Conservation (phyloP, 1,140 invertebrate genomes). For the Cardiocondyla obscurior region DNA sequence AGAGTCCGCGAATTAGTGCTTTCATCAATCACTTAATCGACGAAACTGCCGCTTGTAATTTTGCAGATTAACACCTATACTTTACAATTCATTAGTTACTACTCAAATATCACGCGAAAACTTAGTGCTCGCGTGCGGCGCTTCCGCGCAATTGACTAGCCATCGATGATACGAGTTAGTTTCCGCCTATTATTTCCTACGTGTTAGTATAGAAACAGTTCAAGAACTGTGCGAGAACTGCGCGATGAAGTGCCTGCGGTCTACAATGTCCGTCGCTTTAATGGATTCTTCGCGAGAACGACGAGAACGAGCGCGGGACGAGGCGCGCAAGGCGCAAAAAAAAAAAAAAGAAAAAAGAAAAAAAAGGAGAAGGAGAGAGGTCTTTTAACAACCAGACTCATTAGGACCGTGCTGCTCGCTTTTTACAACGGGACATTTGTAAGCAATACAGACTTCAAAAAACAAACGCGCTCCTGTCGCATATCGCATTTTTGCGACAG, state of each 20-base stretch:
- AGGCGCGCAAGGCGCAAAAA: conserved; percentile 66
- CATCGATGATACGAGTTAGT: background rate
- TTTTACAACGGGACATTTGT: conserved; percentile 84
- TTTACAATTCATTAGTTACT: background rate
- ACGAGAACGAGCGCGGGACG: conserved; percentile 20
- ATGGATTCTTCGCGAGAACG: conserved; percentile 53
- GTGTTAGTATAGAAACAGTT: background rate
- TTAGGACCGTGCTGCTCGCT: conserved; percentile 80
- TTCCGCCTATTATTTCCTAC: background rate
- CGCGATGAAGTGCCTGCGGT: conserved; percentile 32
- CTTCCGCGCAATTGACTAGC: background rate
- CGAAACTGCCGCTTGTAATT: background rate
- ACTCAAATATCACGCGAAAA: background rate
- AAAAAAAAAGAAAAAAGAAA: too few species aligned
- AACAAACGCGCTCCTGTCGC: conserved; percentile 81
- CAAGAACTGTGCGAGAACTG: background rate
- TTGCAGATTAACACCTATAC: background rate
- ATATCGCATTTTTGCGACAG: background rate
- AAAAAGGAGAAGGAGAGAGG: conserved; percentile 72
- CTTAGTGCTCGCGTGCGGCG: background rate
- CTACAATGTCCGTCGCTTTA: conserved; percentile 63
- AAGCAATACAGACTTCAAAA: conserved; percentile 84
- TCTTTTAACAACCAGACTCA: conserved; percentile 84
- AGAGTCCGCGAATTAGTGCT: background rate
- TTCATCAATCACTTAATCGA: background rate